Evolutionary conservation across 1,140 invertebrate genomes (phyloP).

Genomic region (Metaphire vulgaris): DNA sequence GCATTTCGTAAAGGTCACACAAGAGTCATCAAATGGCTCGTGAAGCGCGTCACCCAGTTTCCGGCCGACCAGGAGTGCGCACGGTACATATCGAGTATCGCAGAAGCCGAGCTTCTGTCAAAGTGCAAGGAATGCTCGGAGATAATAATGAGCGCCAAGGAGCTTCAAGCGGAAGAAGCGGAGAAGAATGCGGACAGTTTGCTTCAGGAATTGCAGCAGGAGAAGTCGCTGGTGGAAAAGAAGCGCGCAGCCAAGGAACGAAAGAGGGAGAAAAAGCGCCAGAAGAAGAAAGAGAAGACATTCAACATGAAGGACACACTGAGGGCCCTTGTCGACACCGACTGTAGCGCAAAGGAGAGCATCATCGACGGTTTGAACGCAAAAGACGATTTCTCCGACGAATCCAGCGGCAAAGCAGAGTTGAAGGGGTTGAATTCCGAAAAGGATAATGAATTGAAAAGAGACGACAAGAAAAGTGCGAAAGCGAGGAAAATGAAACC

Average conservation of each 20-base stretch:
- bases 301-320: neutral
- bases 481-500: neutral
- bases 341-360: neutral
- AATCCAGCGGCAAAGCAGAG: neutral
- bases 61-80: constrained; percentile 96
- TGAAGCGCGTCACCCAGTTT: constrained; percentile 93
- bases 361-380: neutral
- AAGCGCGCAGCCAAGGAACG: constrained; percentile 81
- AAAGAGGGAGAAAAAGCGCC: constrained; percentile 85
- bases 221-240: constrained; percentile 81
- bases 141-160: constrained; percentile 89
- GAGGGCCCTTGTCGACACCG: neutral
- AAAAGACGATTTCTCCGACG: neutral
- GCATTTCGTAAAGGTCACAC: constrained; percentile 96
- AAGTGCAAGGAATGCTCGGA: constrained; percentile 92
- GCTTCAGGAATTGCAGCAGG: constrained; percentile 88
- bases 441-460: neutral
- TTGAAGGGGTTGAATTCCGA: neutral
- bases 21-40: constrained; percentile 97
- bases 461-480: neutral
- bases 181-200: constrained; percentile 94
- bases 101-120: constrained; percentile 75
- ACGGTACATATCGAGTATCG: constrained; percentile 62
- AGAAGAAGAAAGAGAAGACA: constrained; percentile 68
- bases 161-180: constrained; percentile 93